Evolutionary conservation across 2,888 invertebrate genomes (phyloP).

Genomic region (Synanthedon andrenaeformis): DNA sequence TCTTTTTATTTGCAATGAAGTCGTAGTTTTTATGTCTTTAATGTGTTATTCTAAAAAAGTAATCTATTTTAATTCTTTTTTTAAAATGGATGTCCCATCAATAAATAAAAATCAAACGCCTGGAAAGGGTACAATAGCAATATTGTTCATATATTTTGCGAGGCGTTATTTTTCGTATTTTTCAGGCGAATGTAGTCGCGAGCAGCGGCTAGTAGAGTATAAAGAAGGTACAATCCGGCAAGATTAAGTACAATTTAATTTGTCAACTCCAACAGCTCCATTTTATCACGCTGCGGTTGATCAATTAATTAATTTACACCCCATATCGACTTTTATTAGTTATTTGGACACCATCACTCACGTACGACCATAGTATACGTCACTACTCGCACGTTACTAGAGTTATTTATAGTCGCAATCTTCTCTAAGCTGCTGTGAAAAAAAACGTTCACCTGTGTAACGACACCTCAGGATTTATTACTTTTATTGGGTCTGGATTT

Average conservation of each 20-base stretch:
- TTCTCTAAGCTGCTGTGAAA: conserved; percentile 37
- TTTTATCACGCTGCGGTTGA: conserved; percentile 24
- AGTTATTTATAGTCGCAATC: conserved; percentile 63
- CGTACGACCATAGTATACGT: conserved; percentile 23
- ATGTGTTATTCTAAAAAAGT: too few species aligned
- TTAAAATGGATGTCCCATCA: too few species aligned
- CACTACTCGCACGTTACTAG: conserved; percentile 34
- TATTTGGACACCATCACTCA: conserved; percentile 42
- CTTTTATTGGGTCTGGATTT: conserved; percentile 36
- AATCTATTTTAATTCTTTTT: too few species aligned
- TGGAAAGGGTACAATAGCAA: too few species aligned
- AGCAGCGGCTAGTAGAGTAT: too few species aligned
- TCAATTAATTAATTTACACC: conserved; percentile 55
- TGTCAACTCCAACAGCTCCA: background rate
- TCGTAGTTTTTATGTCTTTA: too few species aligned
- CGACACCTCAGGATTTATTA: conserved; percentile 42
- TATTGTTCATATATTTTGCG: too few species aligned
- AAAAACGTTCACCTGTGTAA: conserved; percentile 43
- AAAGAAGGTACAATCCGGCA: background rate
- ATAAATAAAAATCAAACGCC: too few species aligned
- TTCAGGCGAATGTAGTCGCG: too few species aligned
- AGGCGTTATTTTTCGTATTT: too few species aligned
- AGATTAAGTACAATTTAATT: conserved; percentile 1
- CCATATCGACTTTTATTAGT: background rate
- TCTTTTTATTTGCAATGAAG: too few species aligned